Evolutionary conservation across 2,797 vertebrate species (phyloP).

Genomic region (Takifugu ocellatus): DNA sequence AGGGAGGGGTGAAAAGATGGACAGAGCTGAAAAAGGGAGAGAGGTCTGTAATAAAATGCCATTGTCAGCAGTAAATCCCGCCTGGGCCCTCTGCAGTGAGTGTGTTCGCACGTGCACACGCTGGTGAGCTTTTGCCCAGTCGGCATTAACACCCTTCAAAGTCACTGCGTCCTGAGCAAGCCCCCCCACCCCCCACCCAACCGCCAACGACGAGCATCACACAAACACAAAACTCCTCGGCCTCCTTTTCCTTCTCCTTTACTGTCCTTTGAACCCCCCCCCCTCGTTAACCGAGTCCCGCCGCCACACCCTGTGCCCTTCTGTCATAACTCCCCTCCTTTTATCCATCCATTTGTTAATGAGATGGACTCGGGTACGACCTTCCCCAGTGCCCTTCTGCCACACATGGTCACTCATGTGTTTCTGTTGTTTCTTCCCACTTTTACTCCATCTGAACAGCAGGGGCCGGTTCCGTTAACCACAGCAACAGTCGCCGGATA

Average conservation of each 20-base stretch:
- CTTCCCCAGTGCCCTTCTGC: constrained; percentile 8
- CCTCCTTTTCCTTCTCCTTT: constrained; percentile 27
- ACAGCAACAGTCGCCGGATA: neutral
- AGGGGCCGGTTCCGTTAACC: too few relatives aligned
- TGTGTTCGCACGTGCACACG: constrained; percentile 54
- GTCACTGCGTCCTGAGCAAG: constrained; percentile 60
- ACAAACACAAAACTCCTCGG: constrained; percentile 27
- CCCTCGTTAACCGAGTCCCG: neutral
- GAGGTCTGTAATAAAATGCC: constrained; percentile 36
- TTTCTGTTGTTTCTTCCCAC: constrained; percentile 12
- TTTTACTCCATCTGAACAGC: neutral
- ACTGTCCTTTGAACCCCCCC: constrained; percentile 14
- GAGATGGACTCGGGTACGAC: constrained; percentile 20
- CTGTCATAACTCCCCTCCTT: neutral
- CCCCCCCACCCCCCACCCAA: neutral
- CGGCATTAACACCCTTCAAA: constrained; percentile 73
- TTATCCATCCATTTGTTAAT: constrained; percentile 26
- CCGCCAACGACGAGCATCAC: constrained; percentile 18
- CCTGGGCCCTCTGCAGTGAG: constrained; percentile 61
- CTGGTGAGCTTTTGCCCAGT: constrained; percentile 62
- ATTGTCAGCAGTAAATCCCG: constrained; percentile 63
- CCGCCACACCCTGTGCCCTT: neutral
- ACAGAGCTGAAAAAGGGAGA: constrained; percentile 31
- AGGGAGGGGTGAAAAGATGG: constrained; percentile 19
- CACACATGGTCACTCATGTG: neutral